These are phyloP conservation scores for Idaea straminata DNA, from an alignment of 2,888 invertebrate species.

Conservation along the genomic window DNA sequence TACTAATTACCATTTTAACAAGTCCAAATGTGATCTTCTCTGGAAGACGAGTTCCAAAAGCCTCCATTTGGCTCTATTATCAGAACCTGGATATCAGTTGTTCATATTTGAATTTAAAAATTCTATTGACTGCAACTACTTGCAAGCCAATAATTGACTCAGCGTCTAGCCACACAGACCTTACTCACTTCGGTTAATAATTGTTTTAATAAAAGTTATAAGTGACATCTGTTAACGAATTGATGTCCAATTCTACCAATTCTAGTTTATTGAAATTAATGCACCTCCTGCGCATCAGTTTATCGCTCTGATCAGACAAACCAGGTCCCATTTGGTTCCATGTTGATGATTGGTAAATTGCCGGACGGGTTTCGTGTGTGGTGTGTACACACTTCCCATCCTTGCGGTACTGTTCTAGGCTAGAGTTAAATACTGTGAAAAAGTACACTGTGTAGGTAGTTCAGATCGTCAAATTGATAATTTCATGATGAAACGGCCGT, in stretches of 20 bases:
- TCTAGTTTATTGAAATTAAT: neutral
- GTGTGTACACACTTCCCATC: constrained; percentile 47
- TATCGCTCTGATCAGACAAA: constrained; percentile 39
- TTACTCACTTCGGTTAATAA: too few species aligned
- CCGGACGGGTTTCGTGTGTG: constrained; percentile 62
- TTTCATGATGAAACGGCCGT: neutral
- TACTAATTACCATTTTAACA: too few species aligned
- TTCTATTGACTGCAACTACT: too few species aligned
- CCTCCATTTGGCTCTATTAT: too few species aligned
- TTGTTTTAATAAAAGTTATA: neutral
- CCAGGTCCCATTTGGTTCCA: constrained; percentile 44
- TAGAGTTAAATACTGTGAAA: constrained; percentile 18
- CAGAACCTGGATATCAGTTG: too few species aligned
- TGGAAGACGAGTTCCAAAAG: too few species aligned
- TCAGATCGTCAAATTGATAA: too few species aligned
- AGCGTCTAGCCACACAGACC: too few species aligned
- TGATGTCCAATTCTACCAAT: neutral
- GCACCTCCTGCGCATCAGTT: constrained; percentile 25
- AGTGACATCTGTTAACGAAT: neutral
- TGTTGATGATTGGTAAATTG: constrained; percentile 66
- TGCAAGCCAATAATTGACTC: too few species aligned
- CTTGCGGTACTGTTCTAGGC: constrained; percentile 24
- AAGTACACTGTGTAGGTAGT: constrained; percentile 9
- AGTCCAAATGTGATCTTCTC: too few species aligned
- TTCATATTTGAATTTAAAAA: too few species aligned